These are phyloP conservation scores for Cephus cinctus DNA, from an alignment of 1,140 invertebrate genomes.

Conservation along the genomic window DNA sequence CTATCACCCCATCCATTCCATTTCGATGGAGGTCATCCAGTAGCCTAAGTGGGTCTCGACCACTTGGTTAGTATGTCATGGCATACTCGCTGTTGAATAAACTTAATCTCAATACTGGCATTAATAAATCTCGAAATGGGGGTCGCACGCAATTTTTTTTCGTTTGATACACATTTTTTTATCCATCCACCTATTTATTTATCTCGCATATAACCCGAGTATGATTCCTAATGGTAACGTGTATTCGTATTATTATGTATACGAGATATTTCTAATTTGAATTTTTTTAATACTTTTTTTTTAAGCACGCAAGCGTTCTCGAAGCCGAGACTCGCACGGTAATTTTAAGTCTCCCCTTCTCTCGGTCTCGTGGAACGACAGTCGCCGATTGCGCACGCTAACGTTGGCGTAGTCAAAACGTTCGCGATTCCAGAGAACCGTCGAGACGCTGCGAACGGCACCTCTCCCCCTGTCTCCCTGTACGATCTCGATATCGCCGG, in stretches of 20 bases:
- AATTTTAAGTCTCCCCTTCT: no score
- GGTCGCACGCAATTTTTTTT: neutral
- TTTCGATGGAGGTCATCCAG: slow-evolving; percentile 53
- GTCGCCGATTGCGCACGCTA: no score
- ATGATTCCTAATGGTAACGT: no score
- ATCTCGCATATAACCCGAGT: no score
- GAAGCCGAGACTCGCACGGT: no score
- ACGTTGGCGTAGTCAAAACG: no score
- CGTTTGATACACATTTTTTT: neutral
- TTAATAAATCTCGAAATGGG: slow-evolving; percentile 23
- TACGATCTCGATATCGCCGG: no score
- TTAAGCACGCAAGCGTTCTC: no score
- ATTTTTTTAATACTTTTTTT: neutral
- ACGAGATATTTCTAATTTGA: neutral
- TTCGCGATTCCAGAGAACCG: no score
- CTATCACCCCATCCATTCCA: slow-evolving; percentile 51
- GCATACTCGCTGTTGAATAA: slow-evolving; percentile 45
- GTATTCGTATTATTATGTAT: neutral
- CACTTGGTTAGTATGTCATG: slow-evolving; percentile 60
- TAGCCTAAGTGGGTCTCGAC: slow-evolving; percentile 58
- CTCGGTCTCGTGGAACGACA: no score
- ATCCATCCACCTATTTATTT: neutral
- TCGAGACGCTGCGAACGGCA: no score
- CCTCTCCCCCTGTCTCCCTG: no score
- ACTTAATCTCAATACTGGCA: slow-evolving; percentile 48